These are phyloP conservation scores for Megaleporinus macrocephalus DNA, from an alignment of 2,113 vertebrate species.

Conservation along the genomic window DNA sequence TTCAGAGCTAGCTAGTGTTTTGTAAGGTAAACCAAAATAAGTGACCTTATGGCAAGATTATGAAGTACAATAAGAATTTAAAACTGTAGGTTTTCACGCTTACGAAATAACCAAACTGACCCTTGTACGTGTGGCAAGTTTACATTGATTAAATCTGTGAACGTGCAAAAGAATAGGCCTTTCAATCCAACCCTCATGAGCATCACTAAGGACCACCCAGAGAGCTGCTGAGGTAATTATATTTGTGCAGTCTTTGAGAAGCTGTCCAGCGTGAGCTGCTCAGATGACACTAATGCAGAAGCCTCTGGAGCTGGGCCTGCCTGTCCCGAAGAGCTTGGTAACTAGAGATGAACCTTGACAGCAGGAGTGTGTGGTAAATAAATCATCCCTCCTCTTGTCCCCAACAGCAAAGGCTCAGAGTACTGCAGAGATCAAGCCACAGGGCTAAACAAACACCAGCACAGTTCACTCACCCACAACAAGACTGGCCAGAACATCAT, in stretches of 20 bases:
- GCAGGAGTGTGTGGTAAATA: slow-evolving; percentile 61
- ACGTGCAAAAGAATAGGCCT: background rate
- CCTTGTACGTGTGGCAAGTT: background rate
- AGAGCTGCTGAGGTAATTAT: slow-evolving; percentile 4
- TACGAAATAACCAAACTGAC: too few relatives aligned
- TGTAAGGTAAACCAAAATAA: too few relatives aligned
- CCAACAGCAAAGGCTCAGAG: slow-evolving; percentile 45
- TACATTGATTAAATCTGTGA: background rate
- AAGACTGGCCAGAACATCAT: background rate
- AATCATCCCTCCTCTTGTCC: slow-evolving; percentile 60
- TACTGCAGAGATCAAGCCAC: slow-evolving; percentile 8
- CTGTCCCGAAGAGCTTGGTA: slow-evolving; percentile 42
- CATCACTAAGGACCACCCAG: background rate
- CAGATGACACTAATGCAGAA: background rate
- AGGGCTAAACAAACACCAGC: slow-evolving; percentile 37
- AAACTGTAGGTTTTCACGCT: too few relatives aligned
- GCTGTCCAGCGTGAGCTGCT: background rate
- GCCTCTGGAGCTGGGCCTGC: slow-evolving; percentile 14
- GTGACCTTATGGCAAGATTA: too few relatives aligned
- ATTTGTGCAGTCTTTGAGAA: background rate
- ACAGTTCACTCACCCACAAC: background rate
- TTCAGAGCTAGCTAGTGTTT: too few relatives aligned
- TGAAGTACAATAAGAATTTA: too few relatives aligned
- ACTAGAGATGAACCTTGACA: slow-evolving; percentile 52
- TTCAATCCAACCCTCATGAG: background rate